Evolutionary conservation across 1,140 invertebrate species (phyloP).

Genomic region (Dinothrombium tinctorium): DNA sequence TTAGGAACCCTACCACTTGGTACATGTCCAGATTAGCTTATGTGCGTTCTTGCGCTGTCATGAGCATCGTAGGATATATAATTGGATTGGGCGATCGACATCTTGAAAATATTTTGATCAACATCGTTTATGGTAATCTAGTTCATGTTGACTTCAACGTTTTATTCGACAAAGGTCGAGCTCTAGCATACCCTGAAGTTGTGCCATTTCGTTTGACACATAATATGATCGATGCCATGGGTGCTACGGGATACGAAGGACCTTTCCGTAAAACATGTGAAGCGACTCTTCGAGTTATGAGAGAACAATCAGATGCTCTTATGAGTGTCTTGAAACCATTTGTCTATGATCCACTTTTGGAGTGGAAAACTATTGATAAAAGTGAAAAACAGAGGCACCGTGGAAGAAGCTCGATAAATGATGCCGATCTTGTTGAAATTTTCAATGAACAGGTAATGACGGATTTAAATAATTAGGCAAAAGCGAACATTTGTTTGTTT

Average conservation of each 20-base stretch:
- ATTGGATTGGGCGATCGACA: conserved; percentile 90
- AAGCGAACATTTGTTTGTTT: conserved; percentile 4
- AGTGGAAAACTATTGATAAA: conserved; percentile 21
- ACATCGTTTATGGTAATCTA: conserved; percentile 65
- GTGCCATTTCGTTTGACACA: conserved; percentile 91
- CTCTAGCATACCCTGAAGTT: conserved; percentile 63
- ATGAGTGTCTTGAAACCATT: conserved; percentile 71
- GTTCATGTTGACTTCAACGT: conserved; percentile 98
- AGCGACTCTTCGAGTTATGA: conserved; percentile 56
- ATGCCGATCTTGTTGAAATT: background rate
- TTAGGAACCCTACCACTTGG: conserved; percentile 18
- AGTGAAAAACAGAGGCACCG: background rate
- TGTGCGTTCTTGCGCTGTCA: conserved; percentile 74
- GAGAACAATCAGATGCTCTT: conserved; percentile 52
- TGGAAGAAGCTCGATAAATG: background rate
- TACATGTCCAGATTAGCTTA: conserved; percentile 48
- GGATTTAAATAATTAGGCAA: background rate
- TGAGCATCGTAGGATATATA: conserved; percentile 95
- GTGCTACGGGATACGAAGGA: conserved; percentile 53
- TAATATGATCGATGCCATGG: conserved; percentile 86
- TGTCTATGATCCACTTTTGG: conserved; percentile 74
- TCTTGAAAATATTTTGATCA: conserved; percentile 87
- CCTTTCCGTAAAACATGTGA: conserved; percentile 71
- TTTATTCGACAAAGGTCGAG: conserved; percentile 71
- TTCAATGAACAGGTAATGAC: background rate